These are phyloP conservation scores for Ommatoiulus sabulosus DNA, from an alignment of 2,888 invertebrate genomes.

Conservation along the genomic window DNA sequence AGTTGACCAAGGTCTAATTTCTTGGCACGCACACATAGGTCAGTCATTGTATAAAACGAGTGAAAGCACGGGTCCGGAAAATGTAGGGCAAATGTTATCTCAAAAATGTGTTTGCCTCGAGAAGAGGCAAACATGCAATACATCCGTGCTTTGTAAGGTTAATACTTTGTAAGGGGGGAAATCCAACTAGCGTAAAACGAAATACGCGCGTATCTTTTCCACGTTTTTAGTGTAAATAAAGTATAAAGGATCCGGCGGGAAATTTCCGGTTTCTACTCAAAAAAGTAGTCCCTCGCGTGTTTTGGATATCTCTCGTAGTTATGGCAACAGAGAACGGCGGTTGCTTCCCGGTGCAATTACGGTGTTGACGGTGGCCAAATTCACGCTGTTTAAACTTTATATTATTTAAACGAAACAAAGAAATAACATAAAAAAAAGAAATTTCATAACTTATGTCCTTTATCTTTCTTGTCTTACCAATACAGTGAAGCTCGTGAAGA, in stretches of 20 bases:
- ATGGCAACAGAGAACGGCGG: too few relatives aligned
- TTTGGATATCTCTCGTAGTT: not conserved
- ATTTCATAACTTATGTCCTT: too few relatives aligned
- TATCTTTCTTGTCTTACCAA: too few relatives aligned
- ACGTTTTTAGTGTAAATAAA: not conserved
- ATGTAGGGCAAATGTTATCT: not conserved
- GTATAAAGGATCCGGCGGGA: not conserved
- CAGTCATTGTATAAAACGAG: not conserved
- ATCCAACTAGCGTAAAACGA: not conserved
- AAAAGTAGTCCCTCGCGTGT: not conserved
- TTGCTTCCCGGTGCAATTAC: too few relatives aligned
- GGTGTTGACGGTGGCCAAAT: too few relatives aligned
- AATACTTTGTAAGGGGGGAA: not conserved
- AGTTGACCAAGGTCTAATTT: slow-evolving; percentile 24
- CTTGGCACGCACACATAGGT: not conserved
- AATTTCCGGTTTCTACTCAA: not conserved
- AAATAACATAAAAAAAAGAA: too few relatives aligned
- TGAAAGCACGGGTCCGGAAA: not conserved
- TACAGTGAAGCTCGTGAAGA: too few relatives aligned
- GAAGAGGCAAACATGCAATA: not conserved
- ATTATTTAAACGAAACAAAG: too few relatives aligned
- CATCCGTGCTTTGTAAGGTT: not conserved
- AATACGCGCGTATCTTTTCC: too few relatives aligned
- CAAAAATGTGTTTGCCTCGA: not conserved
- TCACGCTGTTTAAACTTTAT: too few relatives aligned